Conservation (phyloP, 2,888 invertebrate species). For the Melipona beecheii region DNA sequence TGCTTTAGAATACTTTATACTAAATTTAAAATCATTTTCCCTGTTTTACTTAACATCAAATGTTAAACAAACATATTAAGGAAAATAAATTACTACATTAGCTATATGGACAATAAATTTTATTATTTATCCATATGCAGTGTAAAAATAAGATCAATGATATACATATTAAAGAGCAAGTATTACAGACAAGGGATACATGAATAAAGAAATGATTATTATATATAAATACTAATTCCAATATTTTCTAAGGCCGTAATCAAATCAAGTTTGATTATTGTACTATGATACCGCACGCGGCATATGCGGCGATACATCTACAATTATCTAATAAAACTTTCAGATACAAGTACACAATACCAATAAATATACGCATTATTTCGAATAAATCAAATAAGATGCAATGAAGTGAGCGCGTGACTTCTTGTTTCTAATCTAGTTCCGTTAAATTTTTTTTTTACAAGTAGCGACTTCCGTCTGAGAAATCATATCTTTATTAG, state of each 20-base stretch:
- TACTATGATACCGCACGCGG: constrained; percentile 34
- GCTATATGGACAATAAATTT: constrained; percentile 67
- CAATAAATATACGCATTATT: constrained; percentile 39
- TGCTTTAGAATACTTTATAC: constrained; percentile 7
- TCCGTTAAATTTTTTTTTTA: constrained; percentile 49
- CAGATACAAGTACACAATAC: constrained; percentile 40
- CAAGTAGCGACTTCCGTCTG: constrained; percentile 39
- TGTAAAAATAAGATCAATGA: constrained; percentile 71
- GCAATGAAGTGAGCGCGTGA: constrained; percentile 30
- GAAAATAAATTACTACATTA: constrained; percentile 19
- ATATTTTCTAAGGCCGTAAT: constrained; percentile 66
- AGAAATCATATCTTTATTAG: constrained; percentile 50
- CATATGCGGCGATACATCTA: constrained; percentile 34
- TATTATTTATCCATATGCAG: constrained; percentile 68
- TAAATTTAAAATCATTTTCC: constrained; percentile 22
- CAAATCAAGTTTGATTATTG: constrained; percentile 51
- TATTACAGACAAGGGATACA: constrained; percentile 66
- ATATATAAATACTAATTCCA: constrained; percentile 64
- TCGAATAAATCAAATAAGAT: constrained; percentile 42
- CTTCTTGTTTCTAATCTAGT: constrained; percentile 33
- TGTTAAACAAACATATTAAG: not conserved
- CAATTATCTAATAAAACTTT: constrained; percentile 45
- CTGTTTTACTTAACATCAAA: not conserved
- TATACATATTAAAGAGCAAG: constrained; percentile 66
- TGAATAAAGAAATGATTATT: constrained; percentile 57